These are phyloP conservation scores for Bos indicus DNA, from an alignment of 2,113 vertebrate species.

Conservation along the genomic window DNA sequence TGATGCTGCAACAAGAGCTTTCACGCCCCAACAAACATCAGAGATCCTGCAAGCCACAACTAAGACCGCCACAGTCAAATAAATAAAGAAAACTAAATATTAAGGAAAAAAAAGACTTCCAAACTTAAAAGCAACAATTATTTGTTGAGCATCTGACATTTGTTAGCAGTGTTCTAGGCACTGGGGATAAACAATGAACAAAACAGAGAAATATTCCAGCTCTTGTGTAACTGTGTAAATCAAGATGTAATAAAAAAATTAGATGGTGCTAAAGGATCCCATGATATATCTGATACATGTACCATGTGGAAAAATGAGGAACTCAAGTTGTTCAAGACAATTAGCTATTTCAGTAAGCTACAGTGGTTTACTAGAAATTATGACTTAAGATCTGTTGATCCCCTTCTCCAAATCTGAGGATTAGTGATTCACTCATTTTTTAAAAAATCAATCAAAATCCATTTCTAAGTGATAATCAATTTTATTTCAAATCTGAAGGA, in stretches of 20 bases:
- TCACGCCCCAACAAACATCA: background rate
- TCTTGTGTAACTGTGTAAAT: background rate
- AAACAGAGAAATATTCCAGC: background rate
- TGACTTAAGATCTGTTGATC: background rate
- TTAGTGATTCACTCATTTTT: background rate
- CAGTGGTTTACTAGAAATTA: background rate
- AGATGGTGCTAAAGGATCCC: background rate
- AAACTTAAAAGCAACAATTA: background rate
- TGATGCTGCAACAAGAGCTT: background rate
- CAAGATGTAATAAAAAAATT: background rate
- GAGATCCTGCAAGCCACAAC: background rate
- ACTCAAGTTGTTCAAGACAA: background rate
- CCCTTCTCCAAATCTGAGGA: background rate
- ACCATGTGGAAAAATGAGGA: background rate
- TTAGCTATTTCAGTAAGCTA: background rate
- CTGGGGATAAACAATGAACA: background rate
- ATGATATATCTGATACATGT: background rate
- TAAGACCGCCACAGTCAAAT: background rate
- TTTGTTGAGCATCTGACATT: constrained; percentile 22
- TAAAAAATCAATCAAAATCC: background rate
- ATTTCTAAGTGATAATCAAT: background rate
- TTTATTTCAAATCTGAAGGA: background rate
- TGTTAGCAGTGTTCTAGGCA: background rate
- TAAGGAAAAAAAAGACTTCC: background rate
- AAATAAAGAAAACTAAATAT: background rate